Conservation (phyloP, 2,797 vertebrate species). For the Rhinophrynus dorsalis region DNA sequence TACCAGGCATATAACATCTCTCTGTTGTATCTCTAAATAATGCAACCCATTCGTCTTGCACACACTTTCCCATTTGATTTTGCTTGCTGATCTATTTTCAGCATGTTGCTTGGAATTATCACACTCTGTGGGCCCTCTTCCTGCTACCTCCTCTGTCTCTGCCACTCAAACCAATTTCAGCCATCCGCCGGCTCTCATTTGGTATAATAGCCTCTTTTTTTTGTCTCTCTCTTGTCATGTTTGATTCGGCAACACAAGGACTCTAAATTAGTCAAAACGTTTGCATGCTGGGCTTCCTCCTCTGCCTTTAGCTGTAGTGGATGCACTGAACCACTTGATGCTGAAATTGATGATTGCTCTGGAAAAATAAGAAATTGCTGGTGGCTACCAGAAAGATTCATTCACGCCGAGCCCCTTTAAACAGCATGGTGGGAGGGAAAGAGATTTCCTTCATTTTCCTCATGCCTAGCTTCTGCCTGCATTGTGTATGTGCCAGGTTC, state of each 20-base stretch:
- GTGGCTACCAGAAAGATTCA: conserved; percentile 59
- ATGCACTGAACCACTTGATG: conserved; percentile 63
- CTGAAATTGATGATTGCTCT: conserved; percentile 67
- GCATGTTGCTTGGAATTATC: conserved; percentile 50
- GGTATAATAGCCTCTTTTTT: conserved; percentile 68
- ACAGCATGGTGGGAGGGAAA: conserved; percentile 49
- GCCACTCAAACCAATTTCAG: conserved; percentile 66
- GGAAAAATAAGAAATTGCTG: conserved; percentile 63
- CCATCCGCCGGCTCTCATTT: conserved; percentile 62
- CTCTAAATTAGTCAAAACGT: conserved; percentile 72
- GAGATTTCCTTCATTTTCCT: conserved; percentile 57
- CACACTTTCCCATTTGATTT: not conserved
- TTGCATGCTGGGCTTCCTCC: conserved; percentile 64
- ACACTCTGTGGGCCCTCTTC: conserved; percentile 52
- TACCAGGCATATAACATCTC: not conserved
- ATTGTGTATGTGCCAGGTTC: conserved; percentile 57
- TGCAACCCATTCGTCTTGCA: not conserved
- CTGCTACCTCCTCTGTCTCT: conserved; percentile 60
- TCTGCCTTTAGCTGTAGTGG: conserved; percentile 55
- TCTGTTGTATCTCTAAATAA: not conserved
- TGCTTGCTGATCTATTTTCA: conserved; percentile 8
- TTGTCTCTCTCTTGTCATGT: conserved; percentile 68
- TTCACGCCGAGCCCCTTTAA: conserved; percentile 56
- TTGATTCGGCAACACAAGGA: conserved; percentile 68
- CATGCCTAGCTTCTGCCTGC: conserved; percentile 52